Conservation (phyloP, 2,888 invertebrate species). For the Lobophora halterata region DNA sequence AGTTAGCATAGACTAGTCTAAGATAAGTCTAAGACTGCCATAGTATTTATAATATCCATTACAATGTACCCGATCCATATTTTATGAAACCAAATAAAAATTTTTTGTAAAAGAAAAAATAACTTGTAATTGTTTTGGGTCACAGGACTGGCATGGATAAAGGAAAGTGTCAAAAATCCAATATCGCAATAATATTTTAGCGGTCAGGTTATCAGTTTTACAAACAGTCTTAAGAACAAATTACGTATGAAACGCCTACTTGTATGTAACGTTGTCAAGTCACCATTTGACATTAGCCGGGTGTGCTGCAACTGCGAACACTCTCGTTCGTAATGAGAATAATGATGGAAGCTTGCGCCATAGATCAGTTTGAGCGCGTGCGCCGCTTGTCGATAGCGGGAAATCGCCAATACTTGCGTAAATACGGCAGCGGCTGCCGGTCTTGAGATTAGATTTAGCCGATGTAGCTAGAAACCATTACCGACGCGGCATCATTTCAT, state of each 20-base stretch:
- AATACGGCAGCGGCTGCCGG: constrained; percentile 58
- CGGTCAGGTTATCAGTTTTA: no score
- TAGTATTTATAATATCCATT: no score
- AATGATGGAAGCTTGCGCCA: constrained; percentile 73
- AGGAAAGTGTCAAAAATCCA: no score
- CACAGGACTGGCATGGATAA: no score
- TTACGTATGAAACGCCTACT: constrained; percentile 37
- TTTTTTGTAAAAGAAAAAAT: no score
- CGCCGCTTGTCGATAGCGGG: constrained; percentile 62
- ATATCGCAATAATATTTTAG: no score
- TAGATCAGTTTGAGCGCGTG: constrained; percentile 59
- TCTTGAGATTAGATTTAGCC: constrained; percentile 46
- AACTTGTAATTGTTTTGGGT: no score
- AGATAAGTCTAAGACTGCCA: no score
- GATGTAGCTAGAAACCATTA: constrained; percentile 40
- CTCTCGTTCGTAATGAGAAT: constrained; percentile 66
- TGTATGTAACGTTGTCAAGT: constrained; percentile 48
- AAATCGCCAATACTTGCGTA: constrained; percentile 73
- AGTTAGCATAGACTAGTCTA: no score
- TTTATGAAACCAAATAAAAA: no score
- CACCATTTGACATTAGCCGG: constrained; percentile 46
- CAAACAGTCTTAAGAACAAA: constrained; percentile 22
- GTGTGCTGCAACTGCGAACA: constrained; percentile 57
- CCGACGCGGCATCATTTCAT: constrained; percentile 20
- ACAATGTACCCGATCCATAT: no score